Evolutionary conservation across 1,140 invertebrate species (phyloP).

Genomic region (Euwallacea similis): DNA sequence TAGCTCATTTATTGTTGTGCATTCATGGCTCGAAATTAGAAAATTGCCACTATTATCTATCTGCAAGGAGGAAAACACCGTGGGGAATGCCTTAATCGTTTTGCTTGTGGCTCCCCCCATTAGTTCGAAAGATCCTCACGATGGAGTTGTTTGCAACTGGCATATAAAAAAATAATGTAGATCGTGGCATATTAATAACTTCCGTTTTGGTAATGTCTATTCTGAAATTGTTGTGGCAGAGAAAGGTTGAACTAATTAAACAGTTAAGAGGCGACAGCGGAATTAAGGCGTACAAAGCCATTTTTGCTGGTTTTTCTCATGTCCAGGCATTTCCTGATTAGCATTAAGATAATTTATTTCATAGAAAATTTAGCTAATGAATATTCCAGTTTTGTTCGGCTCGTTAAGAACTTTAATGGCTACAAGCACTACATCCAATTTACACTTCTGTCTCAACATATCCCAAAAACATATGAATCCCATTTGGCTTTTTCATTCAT

Average conservation of each 20-base stretch:
- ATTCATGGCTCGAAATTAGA: slow-evolving; percentile 17
- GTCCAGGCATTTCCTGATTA: neutral
- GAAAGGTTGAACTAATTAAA: slow-evolving; percentile 10
- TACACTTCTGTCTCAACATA: too few relatives aligned
- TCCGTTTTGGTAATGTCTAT: neutral
- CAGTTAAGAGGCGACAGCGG: neutral
- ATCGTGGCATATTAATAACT: slow-evolving; percentile 9
- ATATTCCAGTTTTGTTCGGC: neutral
- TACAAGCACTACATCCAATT: too few relatives aligned
- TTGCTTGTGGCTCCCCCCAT: neutral
- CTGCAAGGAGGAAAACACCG: too few relatives aligned
- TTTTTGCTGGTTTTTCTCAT: neutral
- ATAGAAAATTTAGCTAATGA: neutral
- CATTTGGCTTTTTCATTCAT: too few relatives aligned
- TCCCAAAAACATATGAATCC: too few relatives aligned
- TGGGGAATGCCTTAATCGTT: neutral
- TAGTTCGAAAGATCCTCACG: neutral
- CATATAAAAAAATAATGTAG: neutral
- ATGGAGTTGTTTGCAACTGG: neutral
- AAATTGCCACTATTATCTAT: slow-evolving; percentile 11
- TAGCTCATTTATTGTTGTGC: slow-evolving; percentile 23
- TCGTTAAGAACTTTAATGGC: too few relatives aligned
- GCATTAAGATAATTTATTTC: neutral
- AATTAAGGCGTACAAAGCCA: neutral
- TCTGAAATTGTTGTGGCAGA: neutral